These are phyloP conservation scores for Pecten maximus DNA, from an alignment of 2,888 invertebrate genomes.

Conservation along the genomic window DNA sequence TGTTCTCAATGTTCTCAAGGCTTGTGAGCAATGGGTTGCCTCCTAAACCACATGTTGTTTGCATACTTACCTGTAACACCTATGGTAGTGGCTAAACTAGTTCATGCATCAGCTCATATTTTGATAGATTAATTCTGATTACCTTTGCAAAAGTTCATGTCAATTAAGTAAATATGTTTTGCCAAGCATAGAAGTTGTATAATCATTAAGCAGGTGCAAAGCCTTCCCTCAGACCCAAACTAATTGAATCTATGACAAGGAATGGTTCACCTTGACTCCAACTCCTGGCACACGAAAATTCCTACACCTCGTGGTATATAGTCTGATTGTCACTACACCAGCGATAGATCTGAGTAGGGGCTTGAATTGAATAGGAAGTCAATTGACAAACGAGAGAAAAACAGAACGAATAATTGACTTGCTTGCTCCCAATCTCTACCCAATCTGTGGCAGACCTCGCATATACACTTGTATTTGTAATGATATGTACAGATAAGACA, in stretches of 20 bases:
- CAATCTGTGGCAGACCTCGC: not conserved
- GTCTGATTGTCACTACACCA: not conserved
- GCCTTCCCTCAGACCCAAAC: not conserved
- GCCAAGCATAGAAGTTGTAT: not conserved
- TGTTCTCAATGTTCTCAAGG: not conserved
- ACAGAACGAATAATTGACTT: not conserved
- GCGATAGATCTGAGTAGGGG: not conserved
- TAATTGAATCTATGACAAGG: slow-evolving; percentile 22
- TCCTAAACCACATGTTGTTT: not conserved
- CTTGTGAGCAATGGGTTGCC: not conserved
- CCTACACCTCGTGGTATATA: not conserved
- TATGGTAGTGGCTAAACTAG: not conserved
- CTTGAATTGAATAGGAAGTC: not conserved
- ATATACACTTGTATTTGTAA: slow-evolving; percentile 2
- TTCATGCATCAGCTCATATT: slow-evolving; percentile 30
- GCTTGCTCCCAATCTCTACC: not conserved
- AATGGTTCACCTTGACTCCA: slow-evolving; percentile 23
- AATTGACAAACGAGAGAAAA: not conserved
- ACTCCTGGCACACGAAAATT: not conserved
- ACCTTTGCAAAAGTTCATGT: slow-evolving; percentile 31
- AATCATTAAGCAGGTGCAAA: slow-evolving; percentile 8
- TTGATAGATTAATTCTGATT: slow-evolving; percentile 35
- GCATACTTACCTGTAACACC: not conserved
- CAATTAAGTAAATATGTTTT: slow-evolving; percentile 35
- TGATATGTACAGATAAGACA: not conserved